Base-by-base conservation (phyloP, 1,140 invertebrate species). In the Oppia nitens region DNA sequence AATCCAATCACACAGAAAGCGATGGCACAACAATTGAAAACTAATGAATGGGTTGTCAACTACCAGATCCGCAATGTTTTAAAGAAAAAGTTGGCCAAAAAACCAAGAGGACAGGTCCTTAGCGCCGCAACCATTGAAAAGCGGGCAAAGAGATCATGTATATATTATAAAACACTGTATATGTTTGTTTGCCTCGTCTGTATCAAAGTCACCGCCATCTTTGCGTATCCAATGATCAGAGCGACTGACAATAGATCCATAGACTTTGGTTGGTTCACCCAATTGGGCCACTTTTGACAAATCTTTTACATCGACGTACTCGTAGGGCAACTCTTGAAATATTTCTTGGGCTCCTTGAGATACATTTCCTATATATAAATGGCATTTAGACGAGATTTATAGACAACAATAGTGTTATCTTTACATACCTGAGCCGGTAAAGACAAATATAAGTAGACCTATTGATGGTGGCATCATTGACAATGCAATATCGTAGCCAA, bases 401-500 rank as follows among this genome's bases (percentile, higher is more conserved):
- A 57, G 40, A 25, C 76, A 47, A 24, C 65, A 74, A 76, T 70
- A 79, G 77, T 14, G 78, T 80, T 1, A 82, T 80, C 70, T n/a
- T n/a, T n/a, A n/a, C 70, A 83, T 83, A 57, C 77, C 81, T 14
- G 88, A 88, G 3, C 96, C 96, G 9, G 95, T 98, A 68, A 99
- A 98, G 1, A 98, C 85, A 74, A 98, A 96, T 0, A 91, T 96
- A 2, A 99, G 72, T 0, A 95, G 95, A 0, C 95, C 96, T 55
- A 99, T 83, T 0, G 94, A 98, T 69, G 91, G 89, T 12, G 96
- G 96, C 89, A 99, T 91, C 74, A 92, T 84, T 17, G 91, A 93
- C 29, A 98, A 72, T 0, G 94, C 83, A 47, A 99, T 95, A 74
- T 98, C 95, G 69, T 99, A 99, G 0, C 95, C 96, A 32, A 88